Percentiles rank a stretch among this genome's conserved stretches.
Conservation (phyloP, 2,113 vertebrate genomes). For the Thunnus thynnus region DNA sequence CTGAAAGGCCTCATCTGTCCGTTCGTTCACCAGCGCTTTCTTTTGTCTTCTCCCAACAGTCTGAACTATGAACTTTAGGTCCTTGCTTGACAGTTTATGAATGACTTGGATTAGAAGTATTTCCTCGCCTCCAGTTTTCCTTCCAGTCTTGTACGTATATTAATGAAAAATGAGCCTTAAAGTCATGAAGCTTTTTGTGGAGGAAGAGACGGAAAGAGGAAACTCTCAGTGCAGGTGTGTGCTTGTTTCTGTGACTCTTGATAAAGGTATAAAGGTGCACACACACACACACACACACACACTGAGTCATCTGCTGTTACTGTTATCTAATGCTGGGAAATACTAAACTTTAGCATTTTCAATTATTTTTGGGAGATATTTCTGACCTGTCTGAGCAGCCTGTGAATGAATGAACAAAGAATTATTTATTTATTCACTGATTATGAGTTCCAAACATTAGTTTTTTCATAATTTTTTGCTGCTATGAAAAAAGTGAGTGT, state of each 20-base stretch:
- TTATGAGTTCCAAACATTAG: too few species aligned
- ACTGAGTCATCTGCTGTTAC: background rate
- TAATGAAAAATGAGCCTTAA: conserved; percentile 27
- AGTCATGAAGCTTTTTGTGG: conserved; percentile 6
- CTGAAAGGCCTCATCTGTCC: too few species aligned
- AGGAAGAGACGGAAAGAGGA: background rate
- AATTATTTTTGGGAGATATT: too few species aligned
- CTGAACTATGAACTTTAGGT: background rate
- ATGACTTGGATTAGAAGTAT: background rate
- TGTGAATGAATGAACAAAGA: too few species aligned
- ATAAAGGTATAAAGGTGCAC: conserved; percentile 1
- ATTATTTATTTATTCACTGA: too few species aligned
- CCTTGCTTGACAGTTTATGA: background rate
- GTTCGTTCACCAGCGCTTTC: too few species aligned
- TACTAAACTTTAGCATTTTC: background rate
- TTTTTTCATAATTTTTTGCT: too few species aligned
- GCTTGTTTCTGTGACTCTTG: background rate
- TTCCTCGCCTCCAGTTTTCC: background rate
- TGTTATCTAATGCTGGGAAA: background rate
- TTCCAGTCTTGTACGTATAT: background rate
- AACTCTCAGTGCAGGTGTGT: background rate
- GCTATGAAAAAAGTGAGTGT: too few species aligned
- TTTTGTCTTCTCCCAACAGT: too few species aligned
- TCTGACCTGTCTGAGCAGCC: too few species aligned
- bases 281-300: conserved; percentile 5